Percentiles rank a stretch among this genome's conserved stretches.
Evolutionary conservation across 2,113 vertebrate genomes (phyloP).

Genomic region (Andinoacara biseriatus): DNA sequence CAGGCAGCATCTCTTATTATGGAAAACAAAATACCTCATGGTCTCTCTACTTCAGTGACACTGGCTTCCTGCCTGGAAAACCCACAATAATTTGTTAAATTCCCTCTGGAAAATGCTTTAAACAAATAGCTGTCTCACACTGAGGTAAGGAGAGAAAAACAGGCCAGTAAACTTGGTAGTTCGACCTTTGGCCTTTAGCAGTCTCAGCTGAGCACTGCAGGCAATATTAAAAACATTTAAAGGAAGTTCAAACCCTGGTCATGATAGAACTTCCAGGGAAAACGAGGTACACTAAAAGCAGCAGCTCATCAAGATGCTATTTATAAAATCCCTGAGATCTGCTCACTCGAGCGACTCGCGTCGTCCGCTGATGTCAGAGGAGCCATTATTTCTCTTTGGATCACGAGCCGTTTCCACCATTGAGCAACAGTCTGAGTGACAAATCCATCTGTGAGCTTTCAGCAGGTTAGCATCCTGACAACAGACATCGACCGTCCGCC

Average conservation of each 20-base stretch:
- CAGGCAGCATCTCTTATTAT: constrained; percentile 50
- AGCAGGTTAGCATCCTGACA: constrained; percentile 10
- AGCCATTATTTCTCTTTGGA: neutral
- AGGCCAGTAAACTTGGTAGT: constrained; percentile 1
- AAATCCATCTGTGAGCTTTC: neutral
- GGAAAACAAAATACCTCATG: constrained; percentile 67
- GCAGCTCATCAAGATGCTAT: neutral
- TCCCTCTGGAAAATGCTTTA: constrained; percentile 55
- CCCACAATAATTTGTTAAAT: constrained; percentile 63
- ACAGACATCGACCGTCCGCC: constrained; percentile 10
- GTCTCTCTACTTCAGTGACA: constrained; percentile 58
- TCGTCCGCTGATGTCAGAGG: neutral
- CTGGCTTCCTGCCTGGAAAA: constrained; percentile 75
- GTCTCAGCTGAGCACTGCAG: neutral
- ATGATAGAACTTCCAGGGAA: neutral
- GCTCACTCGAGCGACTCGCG: neutral
- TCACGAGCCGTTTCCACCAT: neutral
- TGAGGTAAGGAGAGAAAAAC: constrained; percentile 25
- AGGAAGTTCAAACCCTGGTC: constrained; percentile 11
- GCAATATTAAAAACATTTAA: neutral
- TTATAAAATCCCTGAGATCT: neutral
- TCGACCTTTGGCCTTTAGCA: constrained; percentile 37
- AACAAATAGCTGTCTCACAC: constrained; percentile 48
- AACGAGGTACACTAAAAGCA: neutral
- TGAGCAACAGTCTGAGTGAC: constrained; percentile 24